These are phyloP conservation scores for Holcopasites calliopsidis DNA, from an alignment of 1,140 invertebrate genomes.

Conservation along the genomic window DNA sequence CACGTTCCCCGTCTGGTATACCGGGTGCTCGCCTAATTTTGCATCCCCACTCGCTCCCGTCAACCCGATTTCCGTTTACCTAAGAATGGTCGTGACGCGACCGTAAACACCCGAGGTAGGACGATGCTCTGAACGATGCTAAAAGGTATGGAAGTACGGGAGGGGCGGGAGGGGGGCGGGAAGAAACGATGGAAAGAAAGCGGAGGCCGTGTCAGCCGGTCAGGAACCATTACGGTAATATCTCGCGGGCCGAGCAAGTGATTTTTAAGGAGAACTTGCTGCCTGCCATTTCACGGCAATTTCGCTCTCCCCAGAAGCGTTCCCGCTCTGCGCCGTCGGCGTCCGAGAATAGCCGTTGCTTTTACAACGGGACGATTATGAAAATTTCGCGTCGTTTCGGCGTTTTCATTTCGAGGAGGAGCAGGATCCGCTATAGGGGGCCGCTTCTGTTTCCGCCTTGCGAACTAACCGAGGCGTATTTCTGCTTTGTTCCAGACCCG, in stretches of 20 bases:
- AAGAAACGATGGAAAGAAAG: background rate
- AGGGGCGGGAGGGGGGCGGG: conserved; percentile 16
- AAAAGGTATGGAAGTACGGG: background rate
- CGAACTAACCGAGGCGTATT: too few species aligned
- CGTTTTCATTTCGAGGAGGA: conserved; percentile 38
- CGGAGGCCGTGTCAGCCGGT: conserved; percentile 27
- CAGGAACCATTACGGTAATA: conserved; percentile 66
- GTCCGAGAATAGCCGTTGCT: conserved; percentile 19
- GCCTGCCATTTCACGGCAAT: conserved; percentile 64
- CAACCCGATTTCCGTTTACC: background rate
- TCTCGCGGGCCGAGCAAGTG: conserved; percentile 61
- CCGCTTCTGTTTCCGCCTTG: background rate
- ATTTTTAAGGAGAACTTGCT: conserved; percentile 67
- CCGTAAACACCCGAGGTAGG: conserved; percentile 27
- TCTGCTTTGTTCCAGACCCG: conserved; percentile 66
- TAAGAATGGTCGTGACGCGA: conserved; percentile 36
- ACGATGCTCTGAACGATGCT: conserved; percentile 2
- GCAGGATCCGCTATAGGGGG: background rate
- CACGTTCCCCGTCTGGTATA: conserved; percentile 46
- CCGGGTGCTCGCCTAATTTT: conserved; percentile 58
- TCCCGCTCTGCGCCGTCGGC: conserved; percentile 35
- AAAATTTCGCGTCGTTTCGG: conserved; percentile 63
- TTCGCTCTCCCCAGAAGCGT: conserved; percentile 55
- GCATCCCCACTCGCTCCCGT: background rate
- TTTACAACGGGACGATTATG: conserved; percentile 62